These are phyloP conservation scores for Brenthis daphne DNA, from an alignment of 2,888 invertebrate genomes.

Conservation along the genomic window DNA sequence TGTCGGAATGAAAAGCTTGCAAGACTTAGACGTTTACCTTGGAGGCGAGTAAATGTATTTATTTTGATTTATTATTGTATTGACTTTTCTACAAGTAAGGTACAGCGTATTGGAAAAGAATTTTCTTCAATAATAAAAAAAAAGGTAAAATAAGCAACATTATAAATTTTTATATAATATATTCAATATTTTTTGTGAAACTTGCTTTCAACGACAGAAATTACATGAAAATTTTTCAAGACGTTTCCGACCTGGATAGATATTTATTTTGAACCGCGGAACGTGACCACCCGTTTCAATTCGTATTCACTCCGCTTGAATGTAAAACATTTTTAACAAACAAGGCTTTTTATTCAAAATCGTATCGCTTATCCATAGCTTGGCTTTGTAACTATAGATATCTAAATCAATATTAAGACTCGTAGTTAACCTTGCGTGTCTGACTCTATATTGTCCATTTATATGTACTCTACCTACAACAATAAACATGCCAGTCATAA, in stretches of 20 bases:
- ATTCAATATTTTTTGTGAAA: too few species aligned
- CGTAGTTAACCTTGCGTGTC: background rate
- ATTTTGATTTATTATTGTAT: too few species aligned
- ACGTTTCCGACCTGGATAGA: background rate
- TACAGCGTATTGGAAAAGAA: constrained; percentile 16
- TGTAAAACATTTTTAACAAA: constrained; percentile 1
- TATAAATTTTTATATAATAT: too few species aligned
- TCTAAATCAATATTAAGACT: background rate
- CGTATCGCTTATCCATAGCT: background rate
- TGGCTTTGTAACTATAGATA: background rate
- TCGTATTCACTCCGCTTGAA: background rate
- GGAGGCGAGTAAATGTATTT: constrained; percentile 2
- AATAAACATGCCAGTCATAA: constrained; percentile 11
- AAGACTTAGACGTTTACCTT: constrained; percentile 22
- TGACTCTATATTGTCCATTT: constrained; percentile 8
- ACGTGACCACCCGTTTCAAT: background rate
- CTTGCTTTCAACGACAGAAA: too few species aligned
- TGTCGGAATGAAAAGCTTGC: constrained; percentile 26
- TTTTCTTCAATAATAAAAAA: background rate
- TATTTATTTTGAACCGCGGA: background rate
- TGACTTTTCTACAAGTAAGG: constrained; percentile 13
- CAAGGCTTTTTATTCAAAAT: background rate
- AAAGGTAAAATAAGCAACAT: too few species aligned
- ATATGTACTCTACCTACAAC: background rate
- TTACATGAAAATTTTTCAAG: background rate